phyloP scores from a whole-genome alignment of 2,888 invertebrate species.

The Cerastis leucographa region DNA sequence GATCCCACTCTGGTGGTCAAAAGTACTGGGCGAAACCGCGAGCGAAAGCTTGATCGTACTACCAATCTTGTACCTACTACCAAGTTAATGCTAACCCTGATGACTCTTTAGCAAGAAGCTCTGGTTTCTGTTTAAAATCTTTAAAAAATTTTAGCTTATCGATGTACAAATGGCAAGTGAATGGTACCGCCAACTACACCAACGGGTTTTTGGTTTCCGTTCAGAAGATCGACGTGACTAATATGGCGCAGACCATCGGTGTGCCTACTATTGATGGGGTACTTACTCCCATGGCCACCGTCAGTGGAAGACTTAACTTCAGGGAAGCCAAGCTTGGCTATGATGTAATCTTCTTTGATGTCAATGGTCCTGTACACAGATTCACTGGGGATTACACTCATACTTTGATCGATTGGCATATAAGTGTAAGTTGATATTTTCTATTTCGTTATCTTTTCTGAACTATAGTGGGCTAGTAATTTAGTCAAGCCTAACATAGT shows the following conservation, averaged over 20 bases:
- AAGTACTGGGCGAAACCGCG: neutral
- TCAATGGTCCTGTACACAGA: slow-evolving; percentile 58
- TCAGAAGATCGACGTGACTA: slow-evolving; percentile 72
- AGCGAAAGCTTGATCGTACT: no score
- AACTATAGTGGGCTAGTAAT: no score
- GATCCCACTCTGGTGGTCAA: neutral
- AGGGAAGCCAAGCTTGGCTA: slow-evolving; percentile 74
- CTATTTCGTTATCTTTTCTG: no score
- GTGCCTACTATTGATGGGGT: slow-evolving; percentile 54
- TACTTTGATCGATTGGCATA: neutral
- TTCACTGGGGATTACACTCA: slow-evolving; percentile 75
- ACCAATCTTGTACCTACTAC: no score
- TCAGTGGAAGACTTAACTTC: slow-evolving; percentile 70
- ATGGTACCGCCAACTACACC: slow-evolving; percentile 76
- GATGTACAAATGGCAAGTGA: slow-evolving; percentile 75
- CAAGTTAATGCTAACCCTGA: neutral
- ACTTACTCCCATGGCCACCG: slow-evolving; percentile 45
- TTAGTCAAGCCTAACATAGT: no score
- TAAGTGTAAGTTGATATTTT: slow-evolving; percentile 45
- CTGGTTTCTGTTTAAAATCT: neutral
- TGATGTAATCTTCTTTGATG: slow-evolving; percentile 73
- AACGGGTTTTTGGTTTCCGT: slow-evolving; percentile 82
- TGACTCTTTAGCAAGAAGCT: neutral
- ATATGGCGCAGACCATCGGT: slow-evolving; percentile 49
- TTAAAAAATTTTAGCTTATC: slow-evolving; percentile 68